These are phyloP conservation scores for Pedetes capensis DNA, from an alignment of 2,113 vertebrate species.

Conservation along the genomic window DNA sequence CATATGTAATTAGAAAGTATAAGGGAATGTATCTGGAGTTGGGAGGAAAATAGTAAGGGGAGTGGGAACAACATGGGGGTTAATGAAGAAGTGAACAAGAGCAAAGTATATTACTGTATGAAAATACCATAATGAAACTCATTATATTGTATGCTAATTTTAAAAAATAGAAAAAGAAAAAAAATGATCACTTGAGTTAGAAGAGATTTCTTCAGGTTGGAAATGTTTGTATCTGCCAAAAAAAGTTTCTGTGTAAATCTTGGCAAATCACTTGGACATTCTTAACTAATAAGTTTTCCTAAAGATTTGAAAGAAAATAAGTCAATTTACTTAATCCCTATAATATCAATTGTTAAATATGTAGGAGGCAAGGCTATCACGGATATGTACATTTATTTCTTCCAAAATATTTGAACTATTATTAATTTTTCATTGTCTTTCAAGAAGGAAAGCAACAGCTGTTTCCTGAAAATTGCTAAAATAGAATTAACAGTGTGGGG, in stretches of 20 bases:
- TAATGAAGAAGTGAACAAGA: too few relatives aligned
- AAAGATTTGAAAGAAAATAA: conserved; percentile 20
- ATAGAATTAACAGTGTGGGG: neutral
- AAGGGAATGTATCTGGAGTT: too few relatives aligned
- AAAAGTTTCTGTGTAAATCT: neutral
- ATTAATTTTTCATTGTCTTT: conserved; percentile 47
- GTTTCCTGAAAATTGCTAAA: conserved; percentile 23
- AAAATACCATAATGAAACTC: too few relatives aligned
- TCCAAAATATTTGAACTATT: conserved; percentile 20
- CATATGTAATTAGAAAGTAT: too few relatives aligned
- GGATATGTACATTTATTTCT: neutral
- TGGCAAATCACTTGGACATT: conserved; percentile 13
- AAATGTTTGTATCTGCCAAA: neutral
- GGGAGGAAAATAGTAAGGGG: too few relatives aligned
- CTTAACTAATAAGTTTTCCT: conserved; percentile 1
- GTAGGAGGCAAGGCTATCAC: neutral
- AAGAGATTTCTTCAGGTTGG: neutral
- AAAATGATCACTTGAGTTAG: neutral
- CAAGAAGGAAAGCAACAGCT: conserved; percentile 35
- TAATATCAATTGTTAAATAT: neutral
- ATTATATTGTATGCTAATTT: too few relatives aligned
- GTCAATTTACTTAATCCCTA: neutral
- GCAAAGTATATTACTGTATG: too few relatives aligned
- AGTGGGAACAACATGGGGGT: too few relatives aligned
- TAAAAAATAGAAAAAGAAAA: too few relatives aligned